Base-by-base conservation (phyloP, 2,113 vertebrate genomes). In the Scartelaos histophorus region DNA sequence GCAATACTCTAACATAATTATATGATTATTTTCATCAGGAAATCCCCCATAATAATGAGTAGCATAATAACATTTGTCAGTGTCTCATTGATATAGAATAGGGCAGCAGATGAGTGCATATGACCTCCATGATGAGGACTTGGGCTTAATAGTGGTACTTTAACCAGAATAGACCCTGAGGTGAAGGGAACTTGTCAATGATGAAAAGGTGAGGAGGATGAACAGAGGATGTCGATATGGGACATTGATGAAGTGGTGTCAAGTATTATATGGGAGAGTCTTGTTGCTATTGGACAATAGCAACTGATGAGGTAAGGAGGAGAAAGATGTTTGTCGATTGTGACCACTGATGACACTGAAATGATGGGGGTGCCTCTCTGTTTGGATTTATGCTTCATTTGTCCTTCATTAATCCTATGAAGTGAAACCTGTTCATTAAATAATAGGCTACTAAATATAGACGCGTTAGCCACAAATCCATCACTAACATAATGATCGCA, bases 271-370 rank as follows among this genome's bases (percentile, higher is more conserved):
- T 24, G 3, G 54, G n/a, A 56, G n/a, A 13, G 22, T 5, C 21
- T 56, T 58, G 56, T 24, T 58, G 56, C 19, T 21, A 54, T 10
- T 21, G 51, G n/a, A 54, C 19, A 54, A 25, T 1, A 2, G 22
- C 15, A 22, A 25, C 13, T 58, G 56, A 25, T 58, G 56, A 58
- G 56, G 56, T 25, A 15, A 13, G 24, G 12, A 58, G 56, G 11
- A 56, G 21, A 2, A 22, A 15, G 22, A 15, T 15, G 54, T 22
- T 24, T 56, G 53, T 56, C 0, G 24, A 43, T n/a, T 34, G n/a
- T 64, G 34, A 64, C 34, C 34, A 64, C 17, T 35, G 61, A 38
- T 64, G 61, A 64, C 34, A 64, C n/a, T 35, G 61, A 64, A 64
- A 64, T 38, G 34, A 64, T 19, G 29, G 34, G 61, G 17, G 17